Evolutionary conservation across 1,140 invertebrate genomes (phyloP), one percentile per base, ranked within the genome.

Genomic region (Trigoniulus corallinus): DNA sequence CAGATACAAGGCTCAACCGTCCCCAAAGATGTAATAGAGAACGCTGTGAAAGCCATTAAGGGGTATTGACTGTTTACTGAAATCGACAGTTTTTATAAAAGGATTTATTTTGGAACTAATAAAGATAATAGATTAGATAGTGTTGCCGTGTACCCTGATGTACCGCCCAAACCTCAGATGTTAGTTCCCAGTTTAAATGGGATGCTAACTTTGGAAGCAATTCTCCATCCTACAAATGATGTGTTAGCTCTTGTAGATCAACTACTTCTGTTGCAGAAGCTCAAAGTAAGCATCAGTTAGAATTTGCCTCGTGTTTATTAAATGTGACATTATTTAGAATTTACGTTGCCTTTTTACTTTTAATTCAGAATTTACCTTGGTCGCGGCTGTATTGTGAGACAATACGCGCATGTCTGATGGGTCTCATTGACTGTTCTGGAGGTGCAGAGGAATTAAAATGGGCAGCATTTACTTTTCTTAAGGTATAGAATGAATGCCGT

Each of bases 391-490:
- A 86, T 61, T 84, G 82, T 64, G 89, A 95, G 73, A 73, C 94
- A 13, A 82, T 94, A 47, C 72, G 88, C 56, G 83, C 86, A 0
- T 86, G 84, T 64, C 78, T 93, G 39, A 79, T 94, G 54, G 87
- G 84, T n/a, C 65, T 95, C 1, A 78, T 85, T 58, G 81, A 88
- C 64, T 79, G 78, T 1, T 78, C 80, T 46, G 80, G 80, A 55
- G 76, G 74, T 2, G 69, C 74, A 15, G 80, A 87, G 60, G 86
- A 91, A 58, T 79, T 88, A 1, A 79, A 89, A 59, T 95, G 89
- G 87, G 84, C 84, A 21, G 87, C 88, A 20, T 93, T 94, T 62
- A 87, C 82, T 12, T 93, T 93, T 64, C 71, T 95, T 0, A 93
- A 93, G 71, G 57, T 55, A 24, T 21, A 20, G 7, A 34, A 34